A percentile compares a stretch with the other conserved stretches of the same genome.
These are phyloP conservation scores for Chrysolophus pictus DNA, from an alignment of 2,797 vertebrate species.

Conservation along the genomic window DNA sequence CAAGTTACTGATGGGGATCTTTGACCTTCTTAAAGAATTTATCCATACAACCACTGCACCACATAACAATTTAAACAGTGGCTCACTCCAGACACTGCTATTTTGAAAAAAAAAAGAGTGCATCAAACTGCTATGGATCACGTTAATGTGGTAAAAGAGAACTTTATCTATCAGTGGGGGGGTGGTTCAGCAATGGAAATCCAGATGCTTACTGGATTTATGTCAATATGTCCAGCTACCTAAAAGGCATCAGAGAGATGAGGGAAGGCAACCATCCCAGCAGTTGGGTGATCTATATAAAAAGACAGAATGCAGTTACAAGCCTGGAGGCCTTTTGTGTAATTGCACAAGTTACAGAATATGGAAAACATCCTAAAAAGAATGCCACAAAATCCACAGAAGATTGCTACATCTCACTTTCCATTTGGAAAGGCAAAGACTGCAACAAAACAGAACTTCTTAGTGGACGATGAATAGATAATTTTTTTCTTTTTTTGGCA, in stretches of 20 bases:
- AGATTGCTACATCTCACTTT: neutral
- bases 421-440: neutral
- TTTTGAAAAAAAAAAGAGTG: neutral
- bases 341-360: neutral
- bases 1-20: accelerated
- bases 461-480: neutral
- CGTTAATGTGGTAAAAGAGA: neutral
- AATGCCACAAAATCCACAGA: neutral
- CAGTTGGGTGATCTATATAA: neutral
- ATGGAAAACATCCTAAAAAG: neutral
- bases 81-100: neutral
- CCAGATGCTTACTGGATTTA: neutral
- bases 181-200: neutral
- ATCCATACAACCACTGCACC: neutral
- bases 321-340: neutral
- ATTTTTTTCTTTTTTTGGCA: neutral
- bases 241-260: neutral
- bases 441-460: neutral
- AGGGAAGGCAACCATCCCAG: neutral
- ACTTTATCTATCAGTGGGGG: neutral
- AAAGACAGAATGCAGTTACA: neutral
- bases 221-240: neutral
- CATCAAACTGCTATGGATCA: neutral
- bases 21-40: neutral
- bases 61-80: neutral